A percentile compares a stretch with the other conserved stretches of the same genome.
phyloP scores from a whole-genome alignment of 2,113 vertebrate species.

The Calidris pygmaea region DNA sequence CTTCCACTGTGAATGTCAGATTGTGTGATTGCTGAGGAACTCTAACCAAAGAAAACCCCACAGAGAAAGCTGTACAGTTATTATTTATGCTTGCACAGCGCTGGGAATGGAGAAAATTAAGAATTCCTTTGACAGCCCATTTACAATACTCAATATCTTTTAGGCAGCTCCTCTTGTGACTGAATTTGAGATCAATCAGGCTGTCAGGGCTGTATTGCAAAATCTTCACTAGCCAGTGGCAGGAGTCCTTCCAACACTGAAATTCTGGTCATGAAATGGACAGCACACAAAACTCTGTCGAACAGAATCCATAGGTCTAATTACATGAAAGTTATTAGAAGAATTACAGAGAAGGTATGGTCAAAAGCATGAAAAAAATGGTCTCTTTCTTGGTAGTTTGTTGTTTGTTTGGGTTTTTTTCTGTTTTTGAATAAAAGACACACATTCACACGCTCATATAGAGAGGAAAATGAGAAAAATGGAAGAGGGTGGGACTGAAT shows the following conservation, averaged over 20 bases:
- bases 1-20: not conserved
- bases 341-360: not conserved
- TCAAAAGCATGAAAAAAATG: not conserved
- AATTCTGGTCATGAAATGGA: not conserved
- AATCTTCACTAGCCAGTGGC: not conserved
- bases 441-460: accelerated
- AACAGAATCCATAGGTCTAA: not conserved
- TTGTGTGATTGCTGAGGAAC: not conserved
- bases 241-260: not conserved
- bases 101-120: not conserved
- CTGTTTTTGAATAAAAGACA: not conserved
- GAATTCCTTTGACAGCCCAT: not conserved
- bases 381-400: not conserved
- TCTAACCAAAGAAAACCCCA: not conserved
- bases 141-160: not conserved
- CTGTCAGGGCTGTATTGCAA: not conserved
- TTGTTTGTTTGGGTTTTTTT: not conserved
- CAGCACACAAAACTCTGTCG: not conserved
- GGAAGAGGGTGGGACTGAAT: not conserved
- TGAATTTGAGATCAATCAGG: not conserved
- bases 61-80: not conserved
- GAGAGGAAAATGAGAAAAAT: not conserved
- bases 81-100: not conserved
- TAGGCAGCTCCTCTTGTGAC: not conserved
- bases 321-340: not conserved